Base-by-base conservation (phyloP, 2,113 vertebrate genomes). In the Bucco capensis region DNA sequence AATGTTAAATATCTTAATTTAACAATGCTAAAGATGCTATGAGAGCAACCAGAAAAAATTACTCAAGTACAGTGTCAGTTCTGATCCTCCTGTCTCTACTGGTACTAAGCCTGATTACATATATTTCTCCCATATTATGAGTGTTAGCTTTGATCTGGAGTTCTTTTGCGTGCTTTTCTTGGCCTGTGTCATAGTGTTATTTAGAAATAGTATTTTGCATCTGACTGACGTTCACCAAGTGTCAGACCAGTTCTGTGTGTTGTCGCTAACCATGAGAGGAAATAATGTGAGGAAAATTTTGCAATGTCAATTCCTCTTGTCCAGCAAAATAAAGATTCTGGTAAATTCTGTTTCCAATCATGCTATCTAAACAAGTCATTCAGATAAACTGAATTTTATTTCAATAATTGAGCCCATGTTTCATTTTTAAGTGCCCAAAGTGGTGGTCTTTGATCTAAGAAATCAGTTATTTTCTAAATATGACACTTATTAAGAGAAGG, bases 381-480 rank as follows among this genome's bases (percentile, higher is more conserved):
- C 56, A 74, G 33, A 73, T 56, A 42, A 89, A 64, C 33, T 58
- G 24, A 6, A 53, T 57, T 88, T 86, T 1, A 75, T 74, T 78
- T 83, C 21, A 92, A 78, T 13, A 25, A 53, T 33, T 56, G 35
- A 95, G 24, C 3, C 15, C 12, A 89, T 17, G 7, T 86, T 92
- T 95, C 67, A 77, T 91, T 93, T 86, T 30, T 92, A 51, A 95
- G 74, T 73, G 31, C 7, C 22, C 14, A 61, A 86, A 83, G 14
- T 88, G 31, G 24, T 72, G 35, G 69, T 72, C 83, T 96, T 97
- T 96, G 91, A 96, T 94, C 49, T 94, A 85, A 92, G 70, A 75
- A 90, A 86, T 74, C 37, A 88, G 66, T 64, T 53, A 92, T 60
- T 91, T 92, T 81, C 65, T 95, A 92, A 94, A 93, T 83, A 86